phyloP scores from a whole-genome alignment of 92 coral and sea anemone genomes.

The Zoanthus solanderi region DNA sequence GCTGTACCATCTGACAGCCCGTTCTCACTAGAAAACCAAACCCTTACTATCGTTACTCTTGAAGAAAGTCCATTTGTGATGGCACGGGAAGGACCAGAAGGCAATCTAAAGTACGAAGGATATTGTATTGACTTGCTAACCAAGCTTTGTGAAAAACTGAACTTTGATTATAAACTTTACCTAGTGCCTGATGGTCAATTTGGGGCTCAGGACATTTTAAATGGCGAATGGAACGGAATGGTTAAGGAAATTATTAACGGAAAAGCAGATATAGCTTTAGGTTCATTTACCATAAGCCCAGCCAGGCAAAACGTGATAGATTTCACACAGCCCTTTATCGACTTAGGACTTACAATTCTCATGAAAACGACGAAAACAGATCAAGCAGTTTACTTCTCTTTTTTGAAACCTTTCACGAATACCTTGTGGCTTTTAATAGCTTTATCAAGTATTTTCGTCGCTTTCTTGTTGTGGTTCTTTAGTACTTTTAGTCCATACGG shows the following conservation, averaged over 20 bases:
- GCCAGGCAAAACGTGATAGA: conserved; percentile 82
- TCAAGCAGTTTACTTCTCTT: conserved; percentile 62
- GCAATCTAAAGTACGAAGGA: conserved; percentile 65
- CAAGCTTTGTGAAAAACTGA: conserved; percentile 70
- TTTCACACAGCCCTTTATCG: conserved; percentile 86
- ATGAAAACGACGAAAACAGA: conserved; percentile 61
- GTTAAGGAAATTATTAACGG: conserved; percentile 79
- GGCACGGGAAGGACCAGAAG: conserved; percentile 31
- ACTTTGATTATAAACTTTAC: conserved; percentile 78
- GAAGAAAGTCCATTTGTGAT: conserved; percentile 79
- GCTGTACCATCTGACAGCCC: conserved; percentile 69
- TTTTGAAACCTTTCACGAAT: conserved; percentile 77
- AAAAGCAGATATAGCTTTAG: conserved; percentile 83
- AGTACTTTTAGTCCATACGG: conserved; percentile 95
- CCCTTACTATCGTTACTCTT: conserved; percentile 77
- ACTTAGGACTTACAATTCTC: conserved; percentile 81
- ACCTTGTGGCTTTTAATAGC: conserved; percentile 81
- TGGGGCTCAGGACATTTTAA: conserved; percentile 73
- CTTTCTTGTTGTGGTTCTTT: conserved; percentile 78
- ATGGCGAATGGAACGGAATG: conserved; percentile 95
- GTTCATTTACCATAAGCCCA: conserved; percentile 90
- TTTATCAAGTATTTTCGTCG: conserved; percentile 69
- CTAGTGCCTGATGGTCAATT: conserved; percentile 75
- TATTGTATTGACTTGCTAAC: conserved; percentile 85
- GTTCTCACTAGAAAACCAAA: conserved; percentile 72